Conservation (phyloP, 2,888 invertebrate genomes). For the Cryptus viduatorius region DNA sequence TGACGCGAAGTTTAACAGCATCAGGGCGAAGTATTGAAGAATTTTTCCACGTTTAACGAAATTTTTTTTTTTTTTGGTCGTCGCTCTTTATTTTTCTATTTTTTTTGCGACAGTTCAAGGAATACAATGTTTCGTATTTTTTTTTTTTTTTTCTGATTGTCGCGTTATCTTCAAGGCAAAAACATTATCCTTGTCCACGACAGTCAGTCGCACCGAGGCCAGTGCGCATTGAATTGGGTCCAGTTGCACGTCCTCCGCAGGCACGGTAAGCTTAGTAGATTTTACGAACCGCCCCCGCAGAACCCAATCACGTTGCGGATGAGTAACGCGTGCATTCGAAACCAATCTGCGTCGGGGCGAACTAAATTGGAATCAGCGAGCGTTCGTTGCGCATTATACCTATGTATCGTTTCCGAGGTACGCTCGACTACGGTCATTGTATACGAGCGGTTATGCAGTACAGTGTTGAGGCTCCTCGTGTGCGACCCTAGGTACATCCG, state of each 20-base stretch:
- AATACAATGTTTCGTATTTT: not conserved
- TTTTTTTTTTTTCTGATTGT: not conserved
- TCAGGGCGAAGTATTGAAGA: not conserved
- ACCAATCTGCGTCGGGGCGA: constrained; percentile 74
- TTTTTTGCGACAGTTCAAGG: not conserved
- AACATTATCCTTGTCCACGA: constrained; percentile 14
- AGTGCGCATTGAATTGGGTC: constrained; percentile 55
- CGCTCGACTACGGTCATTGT: constrained; percentile 62
- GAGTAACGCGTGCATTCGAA: constrained; percentile 74
- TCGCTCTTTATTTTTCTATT: constrained; percentile 5
- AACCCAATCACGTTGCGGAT: constrained; percentile 75
- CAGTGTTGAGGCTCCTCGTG: constrained; percentile 36
- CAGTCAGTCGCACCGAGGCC: constrained; percentile 35
- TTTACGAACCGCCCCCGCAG: constrained; percentile 73
- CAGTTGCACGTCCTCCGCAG: constrained; percentile 52
- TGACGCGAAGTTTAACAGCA: constrained; percentile 24
- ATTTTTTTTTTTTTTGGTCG: constrained; percentile 9
- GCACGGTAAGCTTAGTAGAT: constrained; percentile 68
- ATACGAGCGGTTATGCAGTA: constrained; percentile 54
- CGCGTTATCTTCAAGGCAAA: constrained; percentile 32
- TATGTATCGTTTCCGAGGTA: constrained; percentile 44
- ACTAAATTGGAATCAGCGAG: constrained; percentile 75
- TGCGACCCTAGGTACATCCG: constrained; percentile 47
- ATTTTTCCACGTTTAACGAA: constrained; percentile 1
- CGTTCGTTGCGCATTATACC: constrained; percentile 42